Conservation (phyloP, 2,113 vertebrate species). For the Mesitornis unicolor region DNA sequence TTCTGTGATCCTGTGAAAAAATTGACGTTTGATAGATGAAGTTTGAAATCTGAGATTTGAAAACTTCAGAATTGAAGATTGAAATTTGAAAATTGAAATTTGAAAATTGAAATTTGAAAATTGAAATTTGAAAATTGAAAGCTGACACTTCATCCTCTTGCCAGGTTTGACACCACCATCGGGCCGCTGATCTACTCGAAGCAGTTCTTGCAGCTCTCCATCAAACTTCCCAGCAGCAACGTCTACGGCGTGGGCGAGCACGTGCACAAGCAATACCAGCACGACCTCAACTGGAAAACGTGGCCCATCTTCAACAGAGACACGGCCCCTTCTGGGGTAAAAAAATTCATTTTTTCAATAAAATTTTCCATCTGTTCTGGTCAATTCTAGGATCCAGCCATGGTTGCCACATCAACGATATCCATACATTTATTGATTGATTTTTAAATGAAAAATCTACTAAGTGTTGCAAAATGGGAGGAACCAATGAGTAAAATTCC, state of each 20-base stretch:
- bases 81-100: no score
- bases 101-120: no score
- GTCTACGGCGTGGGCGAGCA: slow-evolving; percentile 91
- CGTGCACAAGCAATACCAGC: slow-evolving; percentile 79
- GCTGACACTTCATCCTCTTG: no score
- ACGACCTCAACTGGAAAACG: slow-evolving; percentile 85
- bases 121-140: no score
- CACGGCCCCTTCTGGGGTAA: slow-evolving; percentile 81
- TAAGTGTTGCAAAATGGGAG: background rate
- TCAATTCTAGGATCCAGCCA: background rate
- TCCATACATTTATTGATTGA: no score
- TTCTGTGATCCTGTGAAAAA: no score
- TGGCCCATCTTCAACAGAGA: slow-evolving; percentile 91
- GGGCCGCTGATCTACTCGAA: slow-evolving; percentile 84
- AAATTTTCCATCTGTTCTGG: background rate
- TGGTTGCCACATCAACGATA: background rate
- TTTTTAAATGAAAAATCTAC: no score
- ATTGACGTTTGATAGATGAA: no score
- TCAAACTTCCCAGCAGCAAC: slow-evolving; percentile 81
- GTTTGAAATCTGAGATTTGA: no score
- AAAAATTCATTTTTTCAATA: slow-evolving; percentile 13
- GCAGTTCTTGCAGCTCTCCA: slow-evolving; percentile 87
- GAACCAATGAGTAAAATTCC: background rate
- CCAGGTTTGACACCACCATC: slow-evolving; percentile 82
- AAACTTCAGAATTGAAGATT: no score